Base-by-base conservation (phyloP, 1,140 invertebrate genomes). In the Apis dorsata region DNA sequence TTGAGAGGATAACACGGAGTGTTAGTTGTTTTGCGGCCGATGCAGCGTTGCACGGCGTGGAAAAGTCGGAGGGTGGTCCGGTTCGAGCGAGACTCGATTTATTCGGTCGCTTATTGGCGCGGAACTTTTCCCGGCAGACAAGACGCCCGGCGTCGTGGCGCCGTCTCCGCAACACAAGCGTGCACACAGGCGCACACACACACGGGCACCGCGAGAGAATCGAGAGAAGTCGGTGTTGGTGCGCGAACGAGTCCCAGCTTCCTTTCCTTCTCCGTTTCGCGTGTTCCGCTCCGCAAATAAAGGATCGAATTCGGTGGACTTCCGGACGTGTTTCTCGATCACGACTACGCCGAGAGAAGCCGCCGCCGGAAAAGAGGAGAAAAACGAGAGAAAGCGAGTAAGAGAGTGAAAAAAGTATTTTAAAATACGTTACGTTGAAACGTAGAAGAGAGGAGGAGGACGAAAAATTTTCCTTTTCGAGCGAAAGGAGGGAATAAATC, bases 111-210 rank as follows among this genome's bases (percentile, higher is more conserved):
- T 80, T 83, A 71, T 77, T 79, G 87, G 78, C 76, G 83, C 55
- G 73, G 24, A 86, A 88, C 75, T 88, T 88, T 88, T 60, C 83
- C 66, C 72, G 72, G 13, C 74, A 83, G 86, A 85, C 83, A 68
- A 72, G 82, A 86, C 51, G 81, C 62, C 78, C 84, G 87, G 74
- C 87, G 74, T 84, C 87, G 78, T 51, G 87, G 86, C 87, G 86
- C 87, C 86, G 73, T 19, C 60, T 24, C 12, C 13, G 34, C 34
- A 7, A 44, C 34, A 44, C 34, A 44, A 5, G 34, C 34, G 34
- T 4, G 9, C 53, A 49, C 28, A 53, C 70, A 28, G 57, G n/a
- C 62, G 2, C 65, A 10, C 9, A 10, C 12, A 53, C 19, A 49
- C 44, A 28, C 74, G 1, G 51, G 11, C 55, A 5, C 44, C 1